A percentile compares a stretch with the other conserved stretches of the same genome.
Conservation (phyloP, 2,113 vertebrate genomes). For the Saguinus midas region DNA sequence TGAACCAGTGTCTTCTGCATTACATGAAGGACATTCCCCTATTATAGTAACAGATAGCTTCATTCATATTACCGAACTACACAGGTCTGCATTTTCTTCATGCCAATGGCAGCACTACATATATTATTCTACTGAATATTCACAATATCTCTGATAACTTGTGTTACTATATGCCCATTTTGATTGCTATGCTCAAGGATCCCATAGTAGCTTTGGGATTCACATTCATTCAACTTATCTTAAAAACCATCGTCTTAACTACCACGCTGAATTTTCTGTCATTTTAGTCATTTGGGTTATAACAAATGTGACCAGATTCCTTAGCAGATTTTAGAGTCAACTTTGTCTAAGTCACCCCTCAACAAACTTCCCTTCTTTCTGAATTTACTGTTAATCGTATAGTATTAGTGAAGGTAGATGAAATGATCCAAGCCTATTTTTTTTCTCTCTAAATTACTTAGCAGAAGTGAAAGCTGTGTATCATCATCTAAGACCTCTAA, state of each 20-base stretch:
- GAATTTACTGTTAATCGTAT: background rate
- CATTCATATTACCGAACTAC: background rate
- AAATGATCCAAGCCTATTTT: background rate
- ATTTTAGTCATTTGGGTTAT: background rate
- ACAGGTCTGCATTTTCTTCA: background rate
- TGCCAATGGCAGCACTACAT: too few relatives aligned
- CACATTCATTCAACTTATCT: background rate
- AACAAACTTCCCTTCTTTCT: background rate
- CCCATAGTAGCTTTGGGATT: background rate
- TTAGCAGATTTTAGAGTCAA: background rate
- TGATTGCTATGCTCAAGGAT: background rate
- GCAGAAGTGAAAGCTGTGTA: background rate
- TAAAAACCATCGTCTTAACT: background rate
- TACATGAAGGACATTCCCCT: background rate
- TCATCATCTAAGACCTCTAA: background rate
- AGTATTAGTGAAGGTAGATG: background rate
- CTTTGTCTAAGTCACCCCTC: background rate
- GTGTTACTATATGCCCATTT: background rate
- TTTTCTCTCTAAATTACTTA: background rate
- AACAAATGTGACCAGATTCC: background rate
- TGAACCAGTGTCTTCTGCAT: background rate
- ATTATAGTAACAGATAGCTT: background rate
- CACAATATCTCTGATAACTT: background rate
- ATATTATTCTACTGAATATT: background rate
- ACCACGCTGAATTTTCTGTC: background rate